Conservation (phyloP, 2,797 vertebrate genomes). For the Parauchenoglanis punctatus region DNA sequence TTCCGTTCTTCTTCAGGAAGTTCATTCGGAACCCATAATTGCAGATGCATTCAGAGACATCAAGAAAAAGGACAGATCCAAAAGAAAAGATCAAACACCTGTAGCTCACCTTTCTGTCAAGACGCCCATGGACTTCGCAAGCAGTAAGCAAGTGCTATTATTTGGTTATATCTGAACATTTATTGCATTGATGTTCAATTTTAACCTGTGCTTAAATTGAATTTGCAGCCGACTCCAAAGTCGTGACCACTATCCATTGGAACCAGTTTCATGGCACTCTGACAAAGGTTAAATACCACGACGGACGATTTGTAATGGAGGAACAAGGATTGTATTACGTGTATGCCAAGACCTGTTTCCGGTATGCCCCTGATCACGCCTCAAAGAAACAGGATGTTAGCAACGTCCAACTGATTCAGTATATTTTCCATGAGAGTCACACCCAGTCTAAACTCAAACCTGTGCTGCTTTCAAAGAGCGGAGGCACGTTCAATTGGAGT, state of each 20-base stretch:
- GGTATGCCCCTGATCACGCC: slow-evolving; percentile 60
- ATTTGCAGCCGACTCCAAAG: slow-evolving; percentile 63
- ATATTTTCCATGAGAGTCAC: slow-evolving; percentile 84
- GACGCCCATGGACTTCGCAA: slow-evolving; percentile 47
- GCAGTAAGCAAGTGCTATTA: slow-evolving; percentile 50
- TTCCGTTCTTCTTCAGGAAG: slow-evolving; percentile 65
- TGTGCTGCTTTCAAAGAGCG: slow-evolving; percentile 86
- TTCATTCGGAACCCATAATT: slow-evolving; percentile 75
- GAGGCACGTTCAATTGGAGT: slow-evolving; percentile 89
- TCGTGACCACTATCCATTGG: slow-evolving; percentile 80
- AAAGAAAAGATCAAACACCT: slow-evolving; percentile 49
- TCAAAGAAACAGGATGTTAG: slow-evolving; percentile 68
- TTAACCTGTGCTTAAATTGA: slow-evolving; percentile 17
- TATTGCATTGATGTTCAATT: neutral
- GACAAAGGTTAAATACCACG: slow-evolving; percentile 82
- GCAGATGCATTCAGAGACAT: slow-evolving; percentile 70
- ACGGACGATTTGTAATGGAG: slow-evolving; percentile 84
- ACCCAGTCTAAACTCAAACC: slow-evolving; percentile 80
- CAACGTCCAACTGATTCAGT: slow-evolving; percentile 88
- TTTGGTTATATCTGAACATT: neutral
- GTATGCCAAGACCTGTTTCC: slow-evolving; percentile 94
- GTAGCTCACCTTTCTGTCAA: slow-evolving; percentile 56
- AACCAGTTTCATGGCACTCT: slow-evolving; percentile 81
- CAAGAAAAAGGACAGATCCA: slow-evolving; percentile 56
- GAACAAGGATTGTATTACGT: slow-evolving; percentile 93